Evolutionary conservation across 2,113 vertebrate genomes (phyloP), one percentile per base, ranked within the genome.

Genomic region (Eleginops maclovinus): DNA sequence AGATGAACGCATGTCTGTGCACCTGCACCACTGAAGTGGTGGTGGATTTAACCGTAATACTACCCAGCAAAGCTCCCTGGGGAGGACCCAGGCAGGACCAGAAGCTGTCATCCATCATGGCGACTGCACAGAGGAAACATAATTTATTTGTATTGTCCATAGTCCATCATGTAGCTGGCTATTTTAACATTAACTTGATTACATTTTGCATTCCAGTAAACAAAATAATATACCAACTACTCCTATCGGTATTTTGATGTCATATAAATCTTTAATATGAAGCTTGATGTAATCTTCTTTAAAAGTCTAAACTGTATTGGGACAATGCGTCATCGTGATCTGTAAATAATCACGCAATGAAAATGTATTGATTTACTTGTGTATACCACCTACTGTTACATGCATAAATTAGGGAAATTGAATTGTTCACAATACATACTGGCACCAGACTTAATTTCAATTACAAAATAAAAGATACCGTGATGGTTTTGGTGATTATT

Each of bases 21-120:
- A 91, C 89, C 91, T 91, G 88, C 75, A 69, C 47, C 50, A 19
- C 56, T 55, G 19, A 72, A 77, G 71, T 56, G 62, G 79, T 69
- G 22, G 46, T 68, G 65, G 60, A 61, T 76, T 75, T 53, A 70
- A 49, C 26, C 9, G 21, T 51, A 60, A 70, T 19, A 58, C 56
- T 36, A 21, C 9, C 28, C 24, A 50, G 49, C 36, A 36, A 16
- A 56, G 47, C 47, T 72, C 67, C 70, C 15, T 0, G 0, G 67
- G 58, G 60, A 77, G 56, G 50, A 12, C 40, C 26, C 46, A 76
- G 19, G 65, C 69, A 19, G 54, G 11, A 53, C 36, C 53, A 60
- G 49, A 12, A 58, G 61, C 58, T 58, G 82, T 55, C 46, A 66
- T 22, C 41, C 8, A n/a, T 16, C 4, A 53, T 22, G 50, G 63